phyloP scores from a whole-genome alignment of 2,113 vertebrate genomes.

The Origma solitaria region DNA sequence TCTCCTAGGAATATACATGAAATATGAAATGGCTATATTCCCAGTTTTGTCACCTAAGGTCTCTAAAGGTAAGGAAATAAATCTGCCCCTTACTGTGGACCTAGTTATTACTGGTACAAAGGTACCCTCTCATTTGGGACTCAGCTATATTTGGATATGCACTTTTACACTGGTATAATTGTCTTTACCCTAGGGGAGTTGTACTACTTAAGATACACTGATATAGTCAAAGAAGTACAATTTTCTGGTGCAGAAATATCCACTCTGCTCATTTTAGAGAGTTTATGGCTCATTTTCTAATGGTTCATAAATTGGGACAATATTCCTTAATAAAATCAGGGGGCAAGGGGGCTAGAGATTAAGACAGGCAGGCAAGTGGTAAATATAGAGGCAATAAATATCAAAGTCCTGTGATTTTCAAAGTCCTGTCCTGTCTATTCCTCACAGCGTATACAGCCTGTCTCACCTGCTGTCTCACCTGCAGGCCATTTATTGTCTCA shows the following conservation, averaged over 20 bases:
- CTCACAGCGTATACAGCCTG: accelerated
- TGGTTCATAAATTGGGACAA: conserved; percentile 4
- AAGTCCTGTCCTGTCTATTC: background rate
- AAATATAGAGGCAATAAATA: background rate
- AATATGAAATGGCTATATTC: background rate
- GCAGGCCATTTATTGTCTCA: background rate
- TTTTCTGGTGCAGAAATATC: conserved; percentile 25
- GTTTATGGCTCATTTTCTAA: background rate
- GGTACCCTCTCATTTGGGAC: background rate
- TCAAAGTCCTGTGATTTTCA: background rate
- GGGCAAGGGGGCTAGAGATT: background rate
- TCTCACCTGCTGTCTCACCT: background rate
- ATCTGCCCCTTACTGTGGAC: conserved; percentile 12
- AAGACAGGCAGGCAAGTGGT: background rate
- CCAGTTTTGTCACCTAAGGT: background rate
- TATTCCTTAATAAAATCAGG: background rate
- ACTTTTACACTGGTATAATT: conserved; percentile 61
- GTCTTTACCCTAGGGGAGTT: conserved; percentile 49
- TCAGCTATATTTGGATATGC: conserved; percentile 40
- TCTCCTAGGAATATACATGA: background rate
- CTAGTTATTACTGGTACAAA: conserved; percentile 47
- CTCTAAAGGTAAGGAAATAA: conserved; percentile 15
- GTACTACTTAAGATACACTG: conserved; percentile 50
- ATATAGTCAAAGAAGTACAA: conserved; percentile 18
- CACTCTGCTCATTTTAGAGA: background rate